phyloP scores from a whole-genome alignment of 2,888 invertebrate species.

The Mesorhabditis belari region DNA sequence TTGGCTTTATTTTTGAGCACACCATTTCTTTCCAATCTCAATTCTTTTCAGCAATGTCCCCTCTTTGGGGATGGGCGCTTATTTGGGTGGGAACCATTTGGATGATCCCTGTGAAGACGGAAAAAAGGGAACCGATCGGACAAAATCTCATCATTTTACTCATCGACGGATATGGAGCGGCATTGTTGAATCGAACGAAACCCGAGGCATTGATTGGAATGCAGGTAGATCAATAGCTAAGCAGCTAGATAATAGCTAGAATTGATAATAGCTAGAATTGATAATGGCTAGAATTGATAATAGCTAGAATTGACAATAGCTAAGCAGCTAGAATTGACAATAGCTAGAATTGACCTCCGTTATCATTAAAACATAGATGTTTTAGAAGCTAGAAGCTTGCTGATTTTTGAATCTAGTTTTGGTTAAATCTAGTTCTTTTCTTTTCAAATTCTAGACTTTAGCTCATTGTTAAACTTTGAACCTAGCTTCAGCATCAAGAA shows the following conservation, averaged over 20 bases:
- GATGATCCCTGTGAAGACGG: background rate
- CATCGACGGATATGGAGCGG: slow-evolving; percentile 49
- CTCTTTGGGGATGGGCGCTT: background rate
- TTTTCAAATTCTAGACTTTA: no score
- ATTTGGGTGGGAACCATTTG: background rate
- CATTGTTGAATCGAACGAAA: slow-evolving; percentile 42
- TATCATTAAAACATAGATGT: background rate
- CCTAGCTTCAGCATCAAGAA: no score
- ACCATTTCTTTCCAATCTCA: background rate
- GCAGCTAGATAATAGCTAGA: background rate
- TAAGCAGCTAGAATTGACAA: background rate
- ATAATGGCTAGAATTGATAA: background rate
- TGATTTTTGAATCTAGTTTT: slow-evolving; percentile 1
- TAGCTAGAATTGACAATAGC: background rate
- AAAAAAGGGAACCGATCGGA: slow-evolving; percentile 27
- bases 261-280: background rate
- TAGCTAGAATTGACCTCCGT: background rate
- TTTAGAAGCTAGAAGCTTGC: background rate
- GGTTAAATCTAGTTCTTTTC: no score
- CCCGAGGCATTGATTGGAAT: slow-evolving; percentile 26
- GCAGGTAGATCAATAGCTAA: background rate
- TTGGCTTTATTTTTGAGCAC: background rate
- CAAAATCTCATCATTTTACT: slow-evolving; percentile 49
- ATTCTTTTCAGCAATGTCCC: background rate
- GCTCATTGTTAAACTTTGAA: no score